Percentiles rank a stretch among this genome's conserved stretches.
These are phyloP conservation scores for Chrysopilus asiliformis DNA, from an alignment of 2,888 invertebrate genomes.

Conservation along the genomic window DNA sequence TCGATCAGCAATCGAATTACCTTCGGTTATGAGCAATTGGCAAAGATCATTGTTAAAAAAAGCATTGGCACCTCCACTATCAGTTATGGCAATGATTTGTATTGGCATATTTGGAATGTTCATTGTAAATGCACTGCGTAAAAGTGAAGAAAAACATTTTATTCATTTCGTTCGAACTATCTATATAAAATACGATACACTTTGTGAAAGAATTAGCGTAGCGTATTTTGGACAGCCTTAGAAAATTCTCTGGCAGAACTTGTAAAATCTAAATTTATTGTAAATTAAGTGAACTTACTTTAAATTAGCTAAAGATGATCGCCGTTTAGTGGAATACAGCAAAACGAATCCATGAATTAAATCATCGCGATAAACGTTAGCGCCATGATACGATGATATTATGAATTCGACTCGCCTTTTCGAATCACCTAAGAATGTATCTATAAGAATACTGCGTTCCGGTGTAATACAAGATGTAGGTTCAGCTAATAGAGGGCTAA, in stretches of 20 bases:
- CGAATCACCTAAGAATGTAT: constrained; percentile 82
- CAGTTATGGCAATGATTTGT: constrained; percentile 87
- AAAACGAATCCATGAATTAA: constrained; percentile 90
- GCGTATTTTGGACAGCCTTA: too few relatives aligned
- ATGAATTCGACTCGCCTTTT: constrained; percentile 82
- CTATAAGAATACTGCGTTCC: constrained; percentile 76
- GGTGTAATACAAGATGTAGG: constrained; percentile 55
- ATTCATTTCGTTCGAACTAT: too few relatives aligned
- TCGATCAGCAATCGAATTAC: constrained; percentile 81
- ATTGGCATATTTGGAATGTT: constrained; percentile 86
- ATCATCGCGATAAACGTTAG: constrained; percentile 81
- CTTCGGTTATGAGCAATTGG: constrained; percentile 83
- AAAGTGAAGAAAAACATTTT: constrained; percentile 6
- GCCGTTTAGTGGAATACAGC: constrained; percentile 87
- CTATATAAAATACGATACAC: too few relatives aligned
- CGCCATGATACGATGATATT: constrained; percentile 88
- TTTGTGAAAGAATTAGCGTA: too few relatives aligned
- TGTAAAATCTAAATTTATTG: too few relatives aligned
- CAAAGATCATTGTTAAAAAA: constrained; percentile 83
- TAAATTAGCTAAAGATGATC: constrained; percentile 84
- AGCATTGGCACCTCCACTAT: constrained; percentile 75
- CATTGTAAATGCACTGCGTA: constrained; percentile 73
- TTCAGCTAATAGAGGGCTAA: constrained; percentile 76
- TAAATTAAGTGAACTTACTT: constrained; percentile 47
- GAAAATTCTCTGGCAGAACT: too few relatives aligned